Evolutionary conservation across 1,140 invertebrate species (phyloP).

Genomic region (Scaptomyza pallida): DNA sequence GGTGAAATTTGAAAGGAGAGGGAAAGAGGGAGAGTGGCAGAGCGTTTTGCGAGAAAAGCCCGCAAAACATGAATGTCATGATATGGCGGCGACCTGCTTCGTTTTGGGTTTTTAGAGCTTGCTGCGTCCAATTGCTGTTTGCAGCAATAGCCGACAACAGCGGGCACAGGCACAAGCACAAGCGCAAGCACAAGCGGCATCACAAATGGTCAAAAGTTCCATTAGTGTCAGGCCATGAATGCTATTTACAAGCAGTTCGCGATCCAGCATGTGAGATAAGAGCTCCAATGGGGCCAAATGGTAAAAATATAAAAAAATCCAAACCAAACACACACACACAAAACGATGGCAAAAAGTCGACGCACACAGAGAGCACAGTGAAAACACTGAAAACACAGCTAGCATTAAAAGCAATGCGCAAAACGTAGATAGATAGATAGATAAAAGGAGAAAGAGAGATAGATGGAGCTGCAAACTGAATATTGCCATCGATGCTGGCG

Average conservation of each 20-base stretch:
- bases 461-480: constrained; percentile 59
- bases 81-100: constrained; percentile 4
- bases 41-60: neutral
- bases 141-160: neutral
- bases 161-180: neutral
- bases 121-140: constrained; percentile 13
- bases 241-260: constrained; percentile 73
- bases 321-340: no score
- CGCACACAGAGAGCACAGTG: constrained; percentile 33
- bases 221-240: constrained; percentile 74
- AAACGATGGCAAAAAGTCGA: constrained; percentile 48
- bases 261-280: constrained; percentile 67
- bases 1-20: neutral
- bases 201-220: constrained; percentile 69
- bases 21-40: no score
- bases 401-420: constrained; percentile 5
- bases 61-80: constrained; percentile 15
- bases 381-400: constrained; percentile 38
- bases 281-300: constrained; percentile 46
- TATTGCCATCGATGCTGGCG: constrained; percentile 66
- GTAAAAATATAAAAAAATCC: constrained; percentile 34
- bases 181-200: constrained; percentile 17
- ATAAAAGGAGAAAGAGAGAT: no score
- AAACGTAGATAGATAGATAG: no score
- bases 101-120: constrained; percentile 2